Base-by-base conservation (phyloP, 2,113 vertebrate species). In the Syrmaticus mikado region DNA sequence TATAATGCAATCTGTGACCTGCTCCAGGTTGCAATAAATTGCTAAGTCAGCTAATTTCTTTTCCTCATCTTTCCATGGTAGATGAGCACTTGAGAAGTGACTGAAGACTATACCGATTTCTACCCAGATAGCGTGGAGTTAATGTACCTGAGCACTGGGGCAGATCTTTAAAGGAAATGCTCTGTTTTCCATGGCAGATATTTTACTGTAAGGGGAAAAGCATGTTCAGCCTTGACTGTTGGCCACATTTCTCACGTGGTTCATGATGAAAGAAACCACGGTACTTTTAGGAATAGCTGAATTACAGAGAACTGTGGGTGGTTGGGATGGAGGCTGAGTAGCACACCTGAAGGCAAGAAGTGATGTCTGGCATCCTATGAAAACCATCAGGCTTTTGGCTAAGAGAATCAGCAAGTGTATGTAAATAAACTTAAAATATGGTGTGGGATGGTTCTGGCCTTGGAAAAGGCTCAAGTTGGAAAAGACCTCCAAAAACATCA, bases 201-300 rank as follows among this genome's bases (percentile, higher is more conserved):
- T 32, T 57, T 5, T 11, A 8, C 6, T 3, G 1, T 16, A 53
- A 91, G 10, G 45, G 58, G 22, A 19, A 74, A 80, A 74, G 50
- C 87, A 60, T 53, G 78, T 91, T 83, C 85, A 90, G 79, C 65
- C 90, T 87, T 87, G 82, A 36, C 72, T 82, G 62, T 8, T 17
- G 70, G 75, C 4, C 2, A 1, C 24, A 64, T 11, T 48, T 60
- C 87, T 92, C 62, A 34, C 41, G 67, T 85, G 55, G 85, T 70
- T 93, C 64, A 10, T 18, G 58, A 83, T 74, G 72, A 93, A 90
- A 85, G 32, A 24, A 85, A 43, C 40, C 50, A 62, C 36, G 1
- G 4, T 25, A 53, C 21, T 80, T 68, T 45, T 34, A 81, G 76
- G 72, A 74, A 83, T 46, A 90, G 0, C 14, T 87, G 50, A 83